Percentiles rank a stretch among this genome's conserved stretches.
These are phyloP conservation scores for Erythrolamprus reginae DNA, from an alignment of 2,113 vertebrate species.

Conservation along the genomic window DNA sequence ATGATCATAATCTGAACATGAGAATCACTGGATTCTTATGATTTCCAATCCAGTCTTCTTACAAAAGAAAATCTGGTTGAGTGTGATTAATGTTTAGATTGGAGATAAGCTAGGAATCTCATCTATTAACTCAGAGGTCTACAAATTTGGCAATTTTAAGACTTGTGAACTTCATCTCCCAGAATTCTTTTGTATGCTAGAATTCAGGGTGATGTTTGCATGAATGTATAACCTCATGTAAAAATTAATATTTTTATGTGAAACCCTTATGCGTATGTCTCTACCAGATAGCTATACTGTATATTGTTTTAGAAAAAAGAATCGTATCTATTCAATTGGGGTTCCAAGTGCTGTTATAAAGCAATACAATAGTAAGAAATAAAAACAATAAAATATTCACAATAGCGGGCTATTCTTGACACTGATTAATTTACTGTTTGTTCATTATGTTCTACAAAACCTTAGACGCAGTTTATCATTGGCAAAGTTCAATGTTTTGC, in stretches of 20 bases:
- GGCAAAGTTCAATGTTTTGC: background rate
- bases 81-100: background rate
- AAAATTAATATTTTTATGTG: background rate
- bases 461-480: background rate
- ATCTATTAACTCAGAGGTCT: background rate
- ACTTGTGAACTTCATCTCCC: too few relatives aligned
- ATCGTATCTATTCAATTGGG: background rate
- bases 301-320: background rate
- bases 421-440: background rate
- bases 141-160: too few relatives aligned
- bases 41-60: background rate
- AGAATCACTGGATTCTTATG: fast-evolving
- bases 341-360: background rate
- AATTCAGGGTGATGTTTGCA: background rate
- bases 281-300: background rate
- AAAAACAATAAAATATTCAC: background rate
- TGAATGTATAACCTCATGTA: background rate
- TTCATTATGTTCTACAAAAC: background rate
- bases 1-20: background rate
- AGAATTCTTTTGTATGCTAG: background rate
- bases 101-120: background rate
- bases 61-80: background rate
- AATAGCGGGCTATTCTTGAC: background rate
- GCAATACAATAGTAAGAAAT: background rate
- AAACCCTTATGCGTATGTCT: background rate